A percentile compares a stretch with the other conserved stretches of the same genome.
phyloP scores from a whole-genome alignment of 2,797 vertebrate genomes.

The Eidolon dupreanum region DNA sequence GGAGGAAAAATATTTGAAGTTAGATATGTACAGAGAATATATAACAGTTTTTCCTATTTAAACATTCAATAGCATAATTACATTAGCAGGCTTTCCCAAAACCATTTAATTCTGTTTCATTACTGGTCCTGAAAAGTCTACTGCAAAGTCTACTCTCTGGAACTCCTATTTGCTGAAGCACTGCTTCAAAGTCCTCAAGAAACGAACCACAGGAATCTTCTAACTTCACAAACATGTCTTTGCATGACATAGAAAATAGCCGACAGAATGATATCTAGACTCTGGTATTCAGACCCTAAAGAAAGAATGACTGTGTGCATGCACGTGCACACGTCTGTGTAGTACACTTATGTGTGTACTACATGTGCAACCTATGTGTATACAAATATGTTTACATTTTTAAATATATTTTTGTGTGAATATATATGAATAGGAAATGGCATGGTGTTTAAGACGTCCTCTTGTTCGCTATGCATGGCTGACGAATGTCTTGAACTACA shows the following conservation, averaged over 20 bases:
- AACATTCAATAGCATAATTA: not conserved
- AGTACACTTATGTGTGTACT: not conserved
- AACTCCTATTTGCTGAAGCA: not conserved
- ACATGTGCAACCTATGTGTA: not conserved
- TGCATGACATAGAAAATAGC: not conserved
- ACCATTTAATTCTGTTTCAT: not conserved
- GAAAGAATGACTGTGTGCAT: not conserved
- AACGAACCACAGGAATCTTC: not conserved
- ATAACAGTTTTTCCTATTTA: not conserved
- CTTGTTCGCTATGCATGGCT: not conserved
- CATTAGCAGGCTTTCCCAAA: not conserved
- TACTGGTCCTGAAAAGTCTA: not conserved
- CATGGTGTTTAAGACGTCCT: not conserved
- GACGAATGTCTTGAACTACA: not conserved
- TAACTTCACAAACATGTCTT: not conserved
- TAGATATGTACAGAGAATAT: not conserved
- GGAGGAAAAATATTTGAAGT: constrained; percentile 55
- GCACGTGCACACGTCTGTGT: not conserved
- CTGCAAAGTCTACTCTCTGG: not conserved
- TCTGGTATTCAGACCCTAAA: not conserved
- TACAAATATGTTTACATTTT: not conserved
- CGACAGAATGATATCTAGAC: not conserved
- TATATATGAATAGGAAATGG: not conserved
- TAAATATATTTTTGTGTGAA: not conserved
- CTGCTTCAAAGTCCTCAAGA: not conserved